Evolutionary conservation across 1,140 invertebrate species (phyloP).

Genomic region (Sitobion miscanthi): DNA sequence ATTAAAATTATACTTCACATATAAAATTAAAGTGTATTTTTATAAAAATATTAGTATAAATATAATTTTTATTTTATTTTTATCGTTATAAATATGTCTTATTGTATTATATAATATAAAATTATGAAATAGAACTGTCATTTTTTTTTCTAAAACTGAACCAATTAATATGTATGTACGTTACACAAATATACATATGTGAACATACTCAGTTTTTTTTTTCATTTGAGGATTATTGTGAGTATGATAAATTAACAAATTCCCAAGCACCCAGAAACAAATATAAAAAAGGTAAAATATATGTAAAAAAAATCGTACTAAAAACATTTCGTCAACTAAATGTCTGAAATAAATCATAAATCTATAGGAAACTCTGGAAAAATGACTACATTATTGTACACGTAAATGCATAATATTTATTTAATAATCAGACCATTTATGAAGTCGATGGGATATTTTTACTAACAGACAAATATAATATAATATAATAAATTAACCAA

Average conservation of each 20-base stretch:
- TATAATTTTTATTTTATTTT: background rate
- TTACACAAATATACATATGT: background rate
- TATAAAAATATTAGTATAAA: background rate
- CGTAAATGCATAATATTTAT: background rate
- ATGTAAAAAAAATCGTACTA: background rate
- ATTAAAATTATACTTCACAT: background rate
- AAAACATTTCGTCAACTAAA: background rate
- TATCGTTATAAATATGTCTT: background rate
- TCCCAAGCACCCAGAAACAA: background rate
- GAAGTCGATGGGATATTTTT: background rate
- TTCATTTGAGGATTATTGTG: background rate
- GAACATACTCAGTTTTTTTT: background rate
- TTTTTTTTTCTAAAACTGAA: background rate
- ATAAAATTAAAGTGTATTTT: background rate
- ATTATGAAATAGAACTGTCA: background rate
- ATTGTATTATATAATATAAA: background rate
- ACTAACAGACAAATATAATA: background rate
- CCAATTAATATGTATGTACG: background rate
- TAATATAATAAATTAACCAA: background rate
- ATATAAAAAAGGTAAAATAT: background rate
- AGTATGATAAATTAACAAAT: background rate
- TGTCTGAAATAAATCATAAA: background rate
- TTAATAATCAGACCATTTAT: background rate
- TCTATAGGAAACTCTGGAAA: background rate
- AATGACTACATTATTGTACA: background rate